Conservation (phyloP, 2,888 invertebrate species). For the Psococerastis gibbosa region DNA sequence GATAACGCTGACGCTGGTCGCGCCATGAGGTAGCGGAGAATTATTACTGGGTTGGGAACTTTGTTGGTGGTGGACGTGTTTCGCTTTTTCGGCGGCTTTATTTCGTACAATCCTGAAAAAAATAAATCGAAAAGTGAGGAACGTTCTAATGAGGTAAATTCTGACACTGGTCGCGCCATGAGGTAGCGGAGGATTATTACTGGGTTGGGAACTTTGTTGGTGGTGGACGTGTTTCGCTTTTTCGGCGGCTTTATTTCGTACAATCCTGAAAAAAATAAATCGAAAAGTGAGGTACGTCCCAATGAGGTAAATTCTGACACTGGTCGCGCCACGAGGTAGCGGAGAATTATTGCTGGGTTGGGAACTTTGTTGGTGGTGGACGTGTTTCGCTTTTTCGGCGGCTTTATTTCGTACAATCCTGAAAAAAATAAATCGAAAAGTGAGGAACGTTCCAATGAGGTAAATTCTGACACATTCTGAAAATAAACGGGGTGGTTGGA, state of each 20-base stretch:
- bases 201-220: conserved; percentile 28
- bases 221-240: conserved; percentile 82
- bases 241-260: conserved; percentile 92
- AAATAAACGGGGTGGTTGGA: no score
- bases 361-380: conserved; percentile 47
- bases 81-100: conserved; percentile 93
- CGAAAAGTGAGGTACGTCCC: no score
- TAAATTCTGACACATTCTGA: no score
- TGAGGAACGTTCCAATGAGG: no score
- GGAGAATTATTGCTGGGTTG: not conserved
- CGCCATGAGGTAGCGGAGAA: conserved; percentile 1
- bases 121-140: conserved; percentile 9
- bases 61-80: conserved; percentile 68
- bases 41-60: conserved; percentile 22
- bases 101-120: conserved; percentile 78
- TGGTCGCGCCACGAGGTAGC: conserved; percentile 1
- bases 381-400: conserved; percentile 89
- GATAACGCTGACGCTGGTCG: conserved; percentile 38
- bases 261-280: conserved; percentile 49
- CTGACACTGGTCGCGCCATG: conserved; percentile 21
- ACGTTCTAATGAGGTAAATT: not conserved
- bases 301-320: no score
- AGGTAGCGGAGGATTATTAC: not conserved
- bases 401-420: conserved; percentile 96
- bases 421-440: conserved; percentile 23